Evolutionary conservation across 2,888 invertebrate genomes (phyloP).

Genomic region (Eupithecia vulgata): DNA sequence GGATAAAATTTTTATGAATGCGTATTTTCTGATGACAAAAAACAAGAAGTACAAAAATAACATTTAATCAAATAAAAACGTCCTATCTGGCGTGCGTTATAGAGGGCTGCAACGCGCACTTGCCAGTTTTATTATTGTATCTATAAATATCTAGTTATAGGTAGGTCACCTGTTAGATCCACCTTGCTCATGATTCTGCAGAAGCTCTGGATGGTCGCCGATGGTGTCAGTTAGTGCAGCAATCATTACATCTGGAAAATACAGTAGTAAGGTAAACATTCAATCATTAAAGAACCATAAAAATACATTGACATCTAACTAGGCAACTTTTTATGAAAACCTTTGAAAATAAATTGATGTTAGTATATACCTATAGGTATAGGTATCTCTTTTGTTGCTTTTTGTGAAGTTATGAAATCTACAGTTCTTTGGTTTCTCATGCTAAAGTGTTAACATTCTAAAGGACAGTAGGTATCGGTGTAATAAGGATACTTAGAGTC

Average conservation of each 20-base stretch:
- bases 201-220: constrained; percentile 88
- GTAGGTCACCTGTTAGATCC: constrained; percentile 67
- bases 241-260: constrained; percentile 87
- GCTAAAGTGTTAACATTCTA: no score
- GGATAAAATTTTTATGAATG: no score
- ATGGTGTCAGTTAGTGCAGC: constrained; percentile 89
- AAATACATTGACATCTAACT: background rate
- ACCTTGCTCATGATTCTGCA: constrained; percentile 83
- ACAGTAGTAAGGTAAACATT: background rate
- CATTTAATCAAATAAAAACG: no score
- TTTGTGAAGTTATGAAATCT: background rate
- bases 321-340: background rate
- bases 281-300: background rate
- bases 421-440: background rate
- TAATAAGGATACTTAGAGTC: no score
- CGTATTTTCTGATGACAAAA: background rate
- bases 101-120: background rate
- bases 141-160: background rate
- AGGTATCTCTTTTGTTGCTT: background rate
- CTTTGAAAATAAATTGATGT: background rate
- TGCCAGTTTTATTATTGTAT: background rate
- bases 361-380: no score
- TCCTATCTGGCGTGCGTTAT: background rate
- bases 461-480: no score
- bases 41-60: no score